Evolutionary conservation across 1,140 invertebrate genomes (phyloP), one percentile per base, ranked within the genome.

Genomic region (Scaptodrosophila lebanonensis): DNA sequence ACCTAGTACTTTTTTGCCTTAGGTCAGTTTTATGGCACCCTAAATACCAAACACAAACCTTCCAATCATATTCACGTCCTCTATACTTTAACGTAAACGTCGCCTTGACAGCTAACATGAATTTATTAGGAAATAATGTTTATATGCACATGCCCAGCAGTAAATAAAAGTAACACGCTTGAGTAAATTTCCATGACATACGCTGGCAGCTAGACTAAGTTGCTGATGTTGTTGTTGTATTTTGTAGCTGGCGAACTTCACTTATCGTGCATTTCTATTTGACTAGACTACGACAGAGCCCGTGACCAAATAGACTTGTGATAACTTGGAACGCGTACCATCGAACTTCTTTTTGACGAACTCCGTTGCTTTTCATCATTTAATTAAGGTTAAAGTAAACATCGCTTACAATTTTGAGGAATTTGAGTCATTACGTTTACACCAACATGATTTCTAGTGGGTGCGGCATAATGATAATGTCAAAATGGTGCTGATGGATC

Each of bases 1-100:
- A 49, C 51, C 25, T 53, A 38, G 30, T 16, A 63, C 43, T 45
- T 40, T 30, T 57, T 66, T 77, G 75, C 11, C 35, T 33, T 82
- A 79, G 73, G 73, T 79, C 73, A 79, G 73, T 49, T 56, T 52
- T 79, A 63, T 47, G 44, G 38, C 16, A 30, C 45, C 51, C 59
- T 79, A 75, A 79, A 77, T 79, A 45, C 69, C 67, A 66, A 79
- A 69, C n/a, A n/a, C n/a, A n/a, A n/a, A n/a, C n/a, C n/a, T n/a
- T n/a, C n/a, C n/a, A n/a, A n/a, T n/a, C n/a, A n/a, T n/a, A n/a
- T n/a, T n/a, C n/a, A n/a, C n/a, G n/a, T n/a, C n/a, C n/a, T n/a
- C n/a, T n/a, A n/a, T n/a, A n/a, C n/a, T n/a, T n/a, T n/a, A n/a
- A n/a, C n/a, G n/a, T n/a, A n/a, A n/a, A n/a, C n/a, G n/a, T n/a